Conservation (phyloP, 2,888 invertebrate genomes). For the Neoascia interrupta region DNA sequence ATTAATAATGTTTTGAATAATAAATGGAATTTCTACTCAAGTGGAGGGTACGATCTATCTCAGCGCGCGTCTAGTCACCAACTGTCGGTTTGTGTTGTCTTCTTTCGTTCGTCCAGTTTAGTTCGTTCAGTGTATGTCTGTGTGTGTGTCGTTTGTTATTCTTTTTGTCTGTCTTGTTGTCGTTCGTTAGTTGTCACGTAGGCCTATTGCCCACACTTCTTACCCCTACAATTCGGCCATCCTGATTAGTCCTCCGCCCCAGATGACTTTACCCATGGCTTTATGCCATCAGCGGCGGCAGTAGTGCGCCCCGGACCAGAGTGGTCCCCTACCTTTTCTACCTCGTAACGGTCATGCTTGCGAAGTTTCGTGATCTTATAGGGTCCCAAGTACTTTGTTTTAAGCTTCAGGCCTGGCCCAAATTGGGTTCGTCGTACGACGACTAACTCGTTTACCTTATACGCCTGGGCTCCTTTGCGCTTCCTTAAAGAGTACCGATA, state of each 20-base stretch:
- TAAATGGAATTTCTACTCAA: no score
- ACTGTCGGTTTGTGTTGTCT: no score
- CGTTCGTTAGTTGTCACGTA: no score
- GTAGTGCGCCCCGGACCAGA: slow-evolving; percentile 28
- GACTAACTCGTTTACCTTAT: slow-evolving; percentile 52
- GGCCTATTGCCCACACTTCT: no score
- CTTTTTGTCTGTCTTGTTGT: no score
- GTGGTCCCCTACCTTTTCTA: slow-evolving; percentile 25
- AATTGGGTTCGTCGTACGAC: slow-evolving; percentile 14
- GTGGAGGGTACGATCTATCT: no score
- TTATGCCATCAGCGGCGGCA: slow-evolving; percentile 47
- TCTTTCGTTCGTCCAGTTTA: no score
- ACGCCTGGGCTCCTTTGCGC: slow-evolving; percentile 1
- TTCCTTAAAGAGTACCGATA: slow-evolving; percentile 23
- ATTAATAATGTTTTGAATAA: no score
- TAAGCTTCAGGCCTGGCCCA: slow-evolving; percentile 20
- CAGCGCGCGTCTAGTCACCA: no score
- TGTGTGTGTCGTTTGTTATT: no score
- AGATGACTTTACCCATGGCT: slow-evolving; percentile 36
- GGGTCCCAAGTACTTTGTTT: slow-evolving; percentile 49
- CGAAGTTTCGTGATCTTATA: slow-evolving; percentile 18
- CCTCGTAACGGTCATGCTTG: slow-evolving; percentile 48
- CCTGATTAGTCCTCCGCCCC: slow-evolving; percentile 37
- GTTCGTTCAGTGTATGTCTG: no score
- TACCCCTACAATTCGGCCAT: background rate